These are phyloP conservation scores for Indicator maculatus DNA, from an alignment of 2,113 vertebrate genomes.

Conservation along the genomic window DNA sequence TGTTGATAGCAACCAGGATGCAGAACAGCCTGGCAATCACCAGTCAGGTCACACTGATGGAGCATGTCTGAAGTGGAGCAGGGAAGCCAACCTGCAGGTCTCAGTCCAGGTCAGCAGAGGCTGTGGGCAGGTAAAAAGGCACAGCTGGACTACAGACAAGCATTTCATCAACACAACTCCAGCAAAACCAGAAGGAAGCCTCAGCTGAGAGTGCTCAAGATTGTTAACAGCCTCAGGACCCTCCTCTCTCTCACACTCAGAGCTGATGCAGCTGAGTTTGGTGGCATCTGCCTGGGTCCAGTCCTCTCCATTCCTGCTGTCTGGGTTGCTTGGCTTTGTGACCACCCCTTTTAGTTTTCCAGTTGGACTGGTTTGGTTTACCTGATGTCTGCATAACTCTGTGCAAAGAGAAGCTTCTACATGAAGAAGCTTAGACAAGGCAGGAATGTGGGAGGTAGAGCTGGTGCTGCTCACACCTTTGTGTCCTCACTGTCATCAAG, in stretches of 20 bases:
- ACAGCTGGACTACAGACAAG: not conserved
- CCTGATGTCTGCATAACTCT: not conserved
- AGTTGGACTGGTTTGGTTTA: not conserved
- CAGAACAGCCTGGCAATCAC: not conserved
- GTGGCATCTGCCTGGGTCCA: not conserved
- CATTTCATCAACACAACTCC: not conserved
- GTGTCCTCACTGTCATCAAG: not conserved
- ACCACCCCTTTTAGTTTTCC: not conserved
- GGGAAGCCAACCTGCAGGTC: not conserved
- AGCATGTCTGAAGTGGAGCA: accelerated
- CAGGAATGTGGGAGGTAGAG: not conserved
- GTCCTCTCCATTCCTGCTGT: not conserved
- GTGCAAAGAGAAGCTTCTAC: not conserved
- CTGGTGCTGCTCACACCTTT: not conserved
- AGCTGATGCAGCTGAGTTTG: not conserved
- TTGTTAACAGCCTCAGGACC: not conserved
- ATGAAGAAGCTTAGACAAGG: not conserved
- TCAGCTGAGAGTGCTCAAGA: not conserved
- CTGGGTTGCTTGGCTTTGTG: not conserved
- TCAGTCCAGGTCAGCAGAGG: accelerated
- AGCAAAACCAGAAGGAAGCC: accelerated
- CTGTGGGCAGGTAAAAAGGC: accelerated
- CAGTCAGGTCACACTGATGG: not conserved
- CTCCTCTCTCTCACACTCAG: not conserved
- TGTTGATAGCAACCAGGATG: not conserved